Evolutionary conservation across 2,113 vertebrate species (phyloP), one percentile per base, ranked within the genome.

Genomic region (Poeciliopsis retropinna): DNA sequence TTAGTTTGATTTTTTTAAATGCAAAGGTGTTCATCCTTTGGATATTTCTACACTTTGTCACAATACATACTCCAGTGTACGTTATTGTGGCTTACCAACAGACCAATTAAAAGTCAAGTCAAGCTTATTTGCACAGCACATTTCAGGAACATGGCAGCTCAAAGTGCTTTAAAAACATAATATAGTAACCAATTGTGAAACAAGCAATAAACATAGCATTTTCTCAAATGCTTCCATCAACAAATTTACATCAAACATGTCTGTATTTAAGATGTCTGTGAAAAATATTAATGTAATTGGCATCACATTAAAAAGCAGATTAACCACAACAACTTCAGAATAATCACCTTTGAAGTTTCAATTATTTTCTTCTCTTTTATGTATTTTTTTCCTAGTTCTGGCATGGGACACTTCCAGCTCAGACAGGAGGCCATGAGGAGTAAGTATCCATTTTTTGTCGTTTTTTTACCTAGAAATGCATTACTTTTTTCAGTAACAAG

Each of bases 341-440:
- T 11, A 66, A 54, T 13, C 14, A 2, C 14, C 63, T n/a, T 67
- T 19, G 11, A 30, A 7, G 11, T 65, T 11, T 13, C 66, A 11
- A 5, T 29, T n/a, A 32, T 2, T 54, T 61, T 76, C 0, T 4
- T 5, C 57, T 66, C 19, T 32, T 75, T 75, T 31, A 60, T 82
- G 57, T 84, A 90, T 72, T 32, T 82, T 57, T 84, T 91, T 73
- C 19, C 47, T 88, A 98, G 97, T 98, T 98, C 92, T 98, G 97
- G 97, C 97, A 97, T 63, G 96, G 96, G 86, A 78, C 95, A 66
- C 94, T 97, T 87, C 92, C 96, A 67, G 94, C 96, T 83, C 97
- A 97, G 92, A 94, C 96, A 37, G 95, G 95, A 73, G 94, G 95
- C 31, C 96, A 96, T 82, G 96, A 97, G 61, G 96, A 98, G 97